Evolutionary conservation across 2,113 vertebrate genomes (phyloP), one percentile per base, ranked within the genome.

Genomic region (Tachysurus vachellii): DNA sequence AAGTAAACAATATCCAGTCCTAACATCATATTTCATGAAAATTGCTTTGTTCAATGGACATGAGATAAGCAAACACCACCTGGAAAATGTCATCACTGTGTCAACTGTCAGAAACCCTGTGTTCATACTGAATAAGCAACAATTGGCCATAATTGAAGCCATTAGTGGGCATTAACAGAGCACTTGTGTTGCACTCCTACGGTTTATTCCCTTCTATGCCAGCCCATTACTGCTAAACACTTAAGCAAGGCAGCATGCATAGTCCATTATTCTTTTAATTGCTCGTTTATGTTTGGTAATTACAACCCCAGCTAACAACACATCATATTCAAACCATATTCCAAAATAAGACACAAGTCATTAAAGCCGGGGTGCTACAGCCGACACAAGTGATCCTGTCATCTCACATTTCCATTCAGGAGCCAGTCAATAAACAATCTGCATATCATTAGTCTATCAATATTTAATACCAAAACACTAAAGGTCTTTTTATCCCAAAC

Each of bases 391-490:
- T 16, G 17, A 21, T 75, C 66, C 90, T 88, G 50, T 50, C 70
- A 66, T 88, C 75, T 88, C 44, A 80, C 62, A 85, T 91, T 92
- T 93, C 91, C 90, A 92, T 92, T 90, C 87, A 86, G 61, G 89
- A 92, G 89, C 91, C 89, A 91, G 95, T 97, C 96, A 94, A 96
- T 97, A 95, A 95, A 95, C 92, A 93, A 96, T 97, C 96, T 96
- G 95, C 96, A 96, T 96, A 94, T 91, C 86, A 93, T 92, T 94
- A 93, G 93, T 91, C 89, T 95, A 95, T 97, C 96, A 96, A 97
- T 96, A 97, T 97, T 97, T 96, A 96, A 97, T 95, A 96, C 92
- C 92, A 93, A 93, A 89, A 93, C 88, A 93, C 88, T 91, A 95
- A 96, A 96, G 92, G 93, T 95, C 93, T 93, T 89, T 93, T 92